These are phyloP conservation scores for Garrulus glandarius DNA, from an alignment of 2,797 vertebrate species.

Conservation along the genomic window DNA sequence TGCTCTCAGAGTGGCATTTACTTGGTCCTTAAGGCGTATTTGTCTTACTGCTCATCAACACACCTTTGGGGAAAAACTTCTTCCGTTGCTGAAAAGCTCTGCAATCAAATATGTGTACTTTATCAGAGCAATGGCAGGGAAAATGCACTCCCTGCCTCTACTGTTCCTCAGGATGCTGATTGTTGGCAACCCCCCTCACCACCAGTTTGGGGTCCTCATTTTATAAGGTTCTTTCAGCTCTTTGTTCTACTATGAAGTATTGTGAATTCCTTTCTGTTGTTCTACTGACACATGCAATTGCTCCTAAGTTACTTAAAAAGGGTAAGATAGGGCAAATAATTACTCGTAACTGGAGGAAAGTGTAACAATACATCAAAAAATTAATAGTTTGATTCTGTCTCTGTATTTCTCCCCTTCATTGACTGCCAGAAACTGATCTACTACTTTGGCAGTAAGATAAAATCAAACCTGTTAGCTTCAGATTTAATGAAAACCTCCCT, in stretches of 20 bases:
- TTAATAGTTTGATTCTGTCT: neutral
- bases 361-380: neutral
- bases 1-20: slow-evolving; percentile 38
- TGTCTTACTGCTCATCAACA: slow-evolving; percentile 55
- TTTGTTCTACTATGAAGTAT: slow-evolving; percentile 30
- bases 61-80: slow-evolving; percentile 11
- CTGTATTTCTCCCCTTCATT: neutral
- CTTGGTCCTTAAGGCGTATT: slow-evolving; percentile 21
- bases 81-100: slow-evolving; percentile 27
- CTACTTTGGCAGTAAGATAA: neutral
- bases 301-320: neutral
- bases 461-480: neutral
- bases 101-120: slow-evolving; percentile 54
- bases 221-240: neutral
- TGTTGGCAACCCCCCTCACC: neutral
- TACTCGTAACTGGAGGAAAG: neutral
- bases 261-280: neutral
- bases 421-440: neutral
- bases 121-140: slow-evolving; percentile 7
- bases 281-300: neutral
- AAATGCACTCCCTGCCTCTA: slow-evolving; percentile 36
- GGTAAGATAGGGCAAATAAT: neutral
- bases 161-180: slow-evolving; percentile 44
- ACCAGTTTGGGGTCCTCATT: slow-evolving; percentile 3
- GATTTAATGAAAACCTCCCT: neutral